These are phyloP conservation scores for Patella pellucida DNA, from an alignment of 2,888 invertebrate species.

Conservation along the genomic window DNA sequence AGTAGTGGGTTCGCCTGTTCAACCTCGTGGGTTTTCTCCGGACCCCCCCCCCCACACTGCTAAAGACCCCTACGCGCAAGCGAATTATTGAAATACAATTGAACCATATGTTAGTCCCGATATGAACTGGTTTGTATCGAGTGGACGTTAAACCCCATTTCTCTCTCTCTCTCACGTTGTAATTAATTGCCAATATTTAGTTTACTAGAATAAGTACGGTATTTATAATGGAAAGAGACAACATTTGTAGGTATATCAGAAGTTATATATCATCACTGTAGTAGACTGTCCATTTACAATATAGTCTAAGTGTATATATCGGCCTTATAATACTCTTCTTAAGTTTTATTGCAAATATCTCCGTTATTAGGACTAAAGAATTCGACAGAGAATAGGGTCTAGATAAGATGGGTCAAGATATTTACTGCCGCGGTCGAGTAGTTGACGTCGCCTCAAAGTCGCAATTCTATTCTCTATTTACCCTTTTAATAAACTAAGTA, in stretches of 20 bases:
- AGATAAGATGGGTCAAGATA: constrained; percentile 5
- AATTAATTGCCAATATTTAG: no score
- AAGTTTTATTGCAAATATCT: constrained; percentile 7
- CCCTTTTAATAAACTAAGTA: constrained; percentile 1
- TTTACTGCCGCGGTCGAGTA: constrained; percentile 4
- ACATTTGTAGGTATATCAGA: not conserved
- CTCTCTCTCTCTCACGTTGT: no score
- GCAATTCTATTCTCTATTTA: not conserved
- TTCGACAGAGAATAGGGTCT: not conserved
- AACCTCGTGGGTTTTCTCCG: no score
- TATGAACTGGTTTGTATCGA: no score
- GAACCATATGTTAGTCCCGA: no score
- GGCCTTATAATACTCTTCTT: not conserved
- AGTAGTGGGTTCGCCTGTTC: no score
- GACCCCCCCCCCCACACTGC: no score
- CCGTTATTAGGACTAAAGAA: not conserved
- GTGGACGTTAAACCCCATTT: no score
- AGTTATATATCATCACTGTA: not conserved
- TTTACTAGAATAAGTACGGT: no score
- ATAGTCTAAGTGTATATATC: not conserved
- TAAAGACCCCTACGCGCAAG: no score
- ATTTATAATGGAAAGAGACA: no score
- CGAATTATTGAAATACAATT: no score
- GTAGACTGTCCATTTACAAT: not conserved
- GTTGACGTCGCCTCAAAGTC: not conserved